phyloP scores from a whole-genome alignment of 2,113 vertebrate species.

The Leucosticte australis region DNA sequence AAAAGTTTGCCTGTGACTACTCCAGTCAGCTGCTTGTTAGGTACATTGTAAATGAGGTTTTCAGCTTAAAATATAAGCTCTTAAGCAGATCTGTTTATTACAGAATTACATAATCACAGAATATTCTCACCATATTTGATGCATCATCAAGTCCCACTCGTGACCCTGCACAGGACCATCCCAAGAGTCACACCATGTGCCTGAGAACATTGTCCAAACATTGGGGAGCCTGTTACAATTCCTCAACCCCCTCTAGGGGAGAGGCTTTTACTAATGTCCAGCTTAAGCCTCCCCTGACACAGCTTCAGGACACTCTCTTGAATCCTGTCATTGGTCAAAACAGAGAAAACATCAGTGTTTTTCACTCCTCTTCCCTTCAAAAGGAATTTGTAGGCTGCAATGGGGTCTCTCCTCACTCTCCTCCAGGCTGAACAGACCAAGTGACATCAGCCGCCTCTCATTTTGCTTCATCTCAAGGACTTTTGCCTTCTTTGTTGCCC shows the following conservation, averaged over 20 bases:
- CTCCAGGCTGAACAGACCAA: neutral
- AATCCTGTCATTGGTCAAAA: neutral
- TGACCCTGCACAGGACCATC: no score
- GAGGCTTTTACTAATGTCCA: neutral
- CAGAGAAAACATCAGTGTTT: neutral
- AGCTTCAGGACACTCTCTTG: neutral
- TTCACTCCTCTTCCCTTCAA: neutral
- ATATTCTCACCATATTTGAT: neutral
- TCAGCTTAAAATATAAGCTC: neutral
- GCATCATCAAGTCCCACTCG: fast-evolving
- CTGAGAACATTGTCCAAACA: neutral
- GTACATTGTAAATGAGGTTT: neutral
- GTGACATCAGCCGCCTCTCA: fast-evolving
- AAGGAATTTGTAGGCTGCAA: no score
- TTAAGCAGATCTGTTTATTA: neutral
- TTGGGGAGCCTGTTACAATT: neutral
- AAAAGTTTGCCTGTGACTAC: neutral
- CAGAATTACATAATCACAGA: neutral
- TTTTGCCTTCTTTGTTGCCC: neutral
- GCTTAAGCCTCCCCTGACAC: neutral
- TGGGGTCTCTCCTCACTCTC: neutral
- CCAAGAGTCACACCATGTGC: neutral
- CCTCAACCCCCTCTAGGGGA: neutral
- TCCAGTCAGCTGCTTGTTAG: neutral
- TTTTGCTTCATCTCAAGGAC: fast-evolving